phyloP scores from a whole-genome alignment of 2,888 invertebrate species.

The Ornithoptera priamus region DNA sequence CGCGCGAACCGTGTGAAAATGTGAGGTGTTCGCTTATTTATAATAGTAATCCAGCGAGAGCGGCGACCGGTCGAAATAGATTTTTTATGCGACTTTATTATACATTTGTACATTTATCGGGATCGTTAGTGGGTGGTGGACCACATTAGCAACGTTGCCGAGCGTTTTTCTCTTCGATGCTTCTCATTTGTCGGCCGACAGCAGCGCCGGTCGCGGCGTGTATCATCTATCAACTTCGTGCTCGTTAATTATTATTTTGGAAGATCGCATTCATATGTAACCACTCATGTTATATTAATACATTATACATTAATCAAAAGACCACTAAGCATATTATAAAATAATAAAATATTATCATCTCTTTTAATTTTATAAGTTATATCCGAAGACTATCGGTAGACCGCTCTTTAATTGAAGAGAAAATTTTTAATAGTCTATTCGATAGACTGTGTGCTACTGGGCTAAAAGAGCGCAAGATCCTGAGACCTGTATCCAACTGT shows the following conservation, averaged over 20 bases:
- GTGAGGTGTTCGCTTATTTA: conserved; percentile 41
- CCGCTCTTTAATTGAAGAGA: no score
- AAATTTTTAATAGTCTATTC: no score
- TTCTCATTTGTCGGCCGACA: conserved; percentile 7
- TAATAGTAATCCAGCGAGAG: conserved; percentile 38
- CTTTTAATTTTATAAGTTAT: no score
- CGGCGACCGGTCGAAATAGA: conserved; percentile 40
- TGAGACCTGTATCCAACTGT: no score
- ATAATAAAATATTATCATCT: no score
- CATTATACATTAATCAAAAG: not conserved
- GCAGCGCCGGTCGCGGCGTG: not conserved
- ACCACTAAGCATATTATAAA: no score
- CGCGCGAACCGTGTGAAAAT: conserved; percentile 41
- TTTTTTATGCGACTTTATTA: conserved; percentile 39
- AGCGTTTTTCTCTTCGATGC: conserved; percentile 2
- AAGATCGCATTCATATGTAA: not conserved
- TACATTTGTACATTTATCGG: conserved; percentile 32
- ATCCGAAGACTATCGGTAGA: no score
- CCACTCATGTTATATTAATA: not conserved
- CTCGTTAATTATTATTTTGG: not conserved
- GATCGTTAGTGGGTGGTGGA: conserved; percentile 34
- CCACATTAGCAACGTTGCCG: conserved; percentile 13
- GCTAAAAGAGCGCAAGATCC: no score
- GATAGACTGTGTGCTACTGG: no score
- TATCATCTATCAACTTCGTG: conserved; percentile 14